Evolutionary conservation across 2,888 invertebrate species (phyloP).

Genomic region (Dolomedes plantarius): DNA sequence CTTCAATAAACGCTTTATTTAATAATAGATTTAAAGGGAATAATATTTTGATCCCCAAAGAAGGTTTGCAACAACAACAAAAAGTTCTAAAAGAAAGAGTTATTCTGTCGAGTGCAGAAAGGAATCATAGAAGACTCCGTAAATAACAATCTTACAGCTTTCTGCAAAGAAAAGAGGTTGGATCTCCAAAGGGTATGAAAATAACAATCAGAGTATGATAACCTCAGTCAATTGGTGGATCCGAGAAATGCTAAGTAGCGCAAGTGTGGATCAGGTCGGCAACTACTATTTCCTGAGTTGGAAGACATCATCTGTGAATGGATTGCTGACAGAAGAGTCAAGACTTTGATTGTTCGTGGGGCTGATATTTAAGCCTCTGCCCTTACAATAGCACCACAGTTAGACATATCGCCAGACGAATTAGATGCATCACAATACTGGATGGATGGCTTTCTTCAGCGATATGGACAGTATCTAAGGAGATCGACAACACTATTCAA

Average conservation of each 20-base stretch:
- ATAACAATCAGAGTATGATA: constrained; percentile 29
- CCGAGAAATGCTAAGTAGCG: no score
- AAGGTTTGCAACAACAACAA: no score
- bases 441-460: constrained; percentile 31
- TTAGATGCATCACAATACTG: constrained; percentile 31
- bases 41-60: background rate
- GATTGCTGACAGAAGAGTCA: no score
- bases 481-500: constrained; percentile 36
- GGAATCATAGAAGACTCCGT: background rate
- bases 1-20: background rate
- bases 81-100: constrained; percentile 1
- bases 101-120: background rate
- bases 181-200: no score
- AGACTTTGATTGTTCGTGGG: constrained; percentile 22
- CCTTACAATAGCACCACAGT: constrained; percentile 24
- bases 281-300: constrained; percentile 36
- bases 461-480: constrained; percentile 41
- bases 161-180: no score
- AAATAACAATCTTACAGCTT: no score
- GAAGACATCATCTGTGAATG: no score
- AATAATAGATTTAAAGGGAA: background rate
- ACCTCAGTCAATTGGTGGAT: constrained; percentile 24
- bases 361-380: constrained; percentile 37
- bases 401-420: constrained; percentile 14
- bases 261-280: constrained; percentile 30